Evolutionary conservation across 2,888 invertebrate genomes (phyloP).

Genomic region (Gymnocheta viridis): DNA sequence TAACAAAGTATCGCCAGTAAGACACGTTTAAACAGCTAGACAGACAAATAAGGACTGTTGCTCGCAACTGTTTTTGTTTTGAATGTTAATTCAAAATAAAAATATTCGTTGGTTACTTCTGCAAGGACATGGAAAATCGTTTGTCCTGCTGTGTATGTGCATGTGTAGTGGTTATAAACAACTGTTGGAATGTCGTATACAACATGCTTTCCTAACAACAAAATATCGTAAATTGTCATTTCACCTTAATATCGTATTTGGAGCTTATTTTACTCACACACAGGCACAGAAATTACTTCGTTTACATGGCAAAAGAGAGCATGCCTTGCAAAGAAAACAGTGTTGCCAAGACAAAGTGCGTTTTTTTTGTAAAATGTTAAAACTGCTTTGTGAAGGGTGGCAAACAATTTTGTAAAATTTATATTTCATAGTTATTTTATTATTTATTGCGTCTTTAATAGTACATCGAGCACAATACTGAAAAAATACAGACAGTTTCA

Average conservation of each 20-base stretch:
- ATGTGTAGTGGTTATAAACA: conserved; percentile 51
- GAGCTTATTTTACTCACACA: not conserved
- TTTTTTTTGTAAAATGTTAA: too few relatives aligned
- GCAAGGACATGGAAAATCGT: conserved; percentile 45
- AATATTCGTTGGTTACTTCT: conserved; percentile 28
- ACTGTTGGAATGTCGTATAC: conserved; percentile 57
- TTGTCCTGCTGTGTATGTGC: not conserved
- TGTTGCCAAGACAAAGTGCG: not conserved
- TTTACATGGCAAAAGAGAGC: not conserved
- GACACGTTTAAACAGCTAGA: conserved; percentile 77
- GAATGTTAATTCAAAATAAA: conserved; percentile 52
- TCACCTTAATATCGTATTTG: conserved; percentile 41
- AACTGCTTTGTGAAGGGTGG: too few relatives aligned
- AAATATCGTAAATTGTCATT: conserved; percentile 59
- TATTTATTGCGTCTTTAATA: too few relatives aligned
- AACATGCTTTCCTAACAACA: not conserved
- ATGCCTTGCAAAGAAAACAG: not conserved
- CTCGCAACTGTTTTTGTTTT: conserved; percentile 53
- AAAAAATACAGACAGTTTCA: too few relatives aligned
- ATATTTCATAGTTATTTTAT: too few relatives aligned
- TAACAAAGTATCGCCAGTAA: conserved; percentile 9
- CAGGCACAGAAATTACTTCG: not conserved
- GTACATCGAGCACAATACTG: too few relatives aligned
- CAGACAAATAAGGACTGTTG: conserved; percentile 78
- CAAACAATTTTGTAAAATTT: too few relatives aligned